phyloP scores from a whole-genome alignment of 2,113 vertebrate species.

The Melanocharis versteri region DNA sequence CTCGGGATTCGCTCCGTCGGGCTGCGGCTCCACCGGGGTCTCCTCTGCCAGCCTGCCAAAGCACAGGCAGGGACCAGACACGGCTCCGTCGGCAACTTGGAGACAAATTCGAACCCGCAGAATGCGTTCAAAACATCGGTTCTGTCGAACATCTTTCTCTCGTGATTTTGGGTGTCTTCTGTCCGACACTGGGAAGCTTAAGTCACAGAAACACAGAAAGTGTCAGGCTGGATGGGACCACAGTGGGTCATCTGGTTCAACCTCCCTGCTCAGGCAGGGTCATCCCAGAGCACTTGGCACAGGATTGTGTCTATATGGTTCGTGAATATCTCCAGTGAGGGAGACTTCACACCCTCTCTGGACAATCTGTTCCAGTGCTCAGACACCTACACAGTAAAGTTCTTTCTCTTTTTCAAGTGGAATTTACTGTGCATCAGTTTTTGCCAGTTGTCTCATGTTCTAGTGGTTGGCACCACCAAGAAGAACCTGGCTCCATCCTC shows the following conservation, averaged over 20 bases:
- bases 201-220: neutral
- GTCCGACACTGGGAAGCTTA: neutral
- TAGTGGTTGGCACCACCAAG: neutral
- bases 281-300: neutral
- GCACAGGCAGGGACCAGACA: too few relatives aligned
- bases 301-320: neutral
- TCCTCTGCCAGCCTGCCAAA: too few relatives aligned
- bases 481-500: neutral
- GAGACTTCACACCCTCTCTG: neutral
- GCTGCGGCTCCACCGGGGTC: fast-evolving
- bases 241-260: neutral
- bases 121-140: neutral
- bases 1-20: fast-evolving
- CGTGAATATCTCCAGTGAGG: neutral
- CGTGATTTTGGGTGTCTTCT: neutral
- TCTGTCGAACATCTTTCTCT: neutral
- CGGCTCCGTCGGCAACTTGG: fast-evolving
- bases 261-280: neutral
- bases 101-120: neutral
- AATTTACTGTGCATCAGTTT: neutral
- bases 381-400: neutral
- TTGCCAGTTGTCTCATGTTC: neutral
- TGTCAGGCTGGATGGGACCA: too few relatives aligned
- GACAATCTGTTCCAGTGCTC: neutral
- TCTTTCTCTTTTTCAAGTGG: neutral